Conservation (phyloP, 2,888 invertebrate species). For the Ophion ellenae region DNA sequence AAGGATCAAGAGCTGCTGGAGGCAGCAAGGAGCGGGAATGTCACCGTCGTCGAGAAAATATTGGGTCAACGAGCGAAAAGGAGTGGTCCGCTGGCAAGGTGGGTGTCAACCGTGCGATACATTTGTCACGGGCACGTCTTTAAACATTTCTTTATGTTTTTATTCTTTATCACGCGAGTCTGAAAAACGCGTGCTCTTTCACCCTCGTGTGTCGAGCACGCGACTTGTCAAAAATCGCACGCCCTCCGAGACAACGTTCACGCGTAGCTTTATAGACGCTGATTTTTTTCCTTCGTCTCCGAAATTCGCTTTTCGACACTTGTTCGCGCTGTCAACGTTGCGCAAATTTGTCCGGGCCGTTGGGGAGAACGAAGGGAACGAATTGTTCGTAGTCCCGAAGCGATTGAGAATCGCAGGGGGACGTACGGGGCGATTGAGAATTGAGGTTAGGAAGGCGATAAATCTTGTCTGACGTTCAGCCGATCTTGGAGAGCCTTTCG, state of each 20-base stretch:
- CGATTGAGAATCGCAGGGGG: not conserved
- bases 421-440: not conserved
- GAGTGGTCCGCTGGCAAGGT: slow-evolving; percentile 97
- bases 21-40: slow-evolving; percentile 96
- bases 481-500: not conserved
- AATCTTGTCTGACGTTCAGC: slow-evolving; percentile 22
- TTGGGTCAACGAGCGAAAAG: slow-evolving; percentile 94
- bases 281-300: not conserved
- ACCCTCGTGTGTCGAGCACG: not conserved
- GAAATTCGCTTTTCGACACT: not conserved
- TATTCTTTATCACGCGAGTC: not conserved
- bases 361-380: not conserved
- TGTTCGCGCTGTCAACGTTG: not conserved
- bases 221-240: not conserved
- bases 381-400: not conserved
- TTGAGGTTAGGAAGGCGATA: slow-evolving; percentile 62
- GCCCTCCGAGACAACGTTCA: not conserved
- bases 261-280: not conserved
- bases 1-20: slow-evolving; percentile 98
- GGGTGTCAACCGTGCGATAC: slow-evolving; percentile 83
- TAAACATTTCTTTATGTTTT: not conserved
- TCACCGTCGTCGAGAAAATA: slow-evolving; percentile 95
- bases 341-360: not conserved
- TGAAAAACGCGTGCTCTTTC: not conserved
- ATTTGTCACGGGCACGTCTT: slow-evolving; percentile 36